phyloP scores from a whole-genome alignment of 2,888 invertebrate genomes.

The Hemaris fuciformis region DNA sequence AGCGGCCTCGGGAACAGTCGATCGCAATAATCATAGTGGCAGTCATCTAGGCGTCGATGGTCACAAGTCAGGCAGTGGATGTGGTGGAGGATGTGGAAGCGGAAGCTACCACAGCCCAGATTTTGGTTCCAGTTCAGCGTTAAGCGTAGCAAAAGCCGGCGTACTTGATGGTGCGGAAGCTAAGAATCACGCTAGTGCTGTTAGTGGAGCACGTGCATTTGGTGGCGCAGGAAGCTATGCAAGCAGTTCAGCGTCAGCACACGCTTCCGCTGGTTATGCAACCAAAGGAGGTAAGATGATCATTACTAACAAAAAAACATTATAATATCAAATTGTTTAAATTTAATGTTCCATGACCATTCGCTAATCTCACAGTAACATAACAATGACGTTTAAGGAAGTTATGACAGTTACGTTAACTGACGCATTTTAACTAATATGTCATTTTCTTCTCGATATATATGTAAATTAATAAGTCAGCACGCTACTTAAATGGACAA shows the following conservation, averaged over 20 bases:
- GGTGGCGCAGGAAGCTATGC: slow-evolving; percentile 51
- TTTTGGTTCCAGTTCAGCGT: not conserved
- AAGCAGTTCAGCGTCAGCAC: slow-evolving; percentile 63
- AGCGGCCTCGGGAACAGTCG: slow-evolving; percentile 35
- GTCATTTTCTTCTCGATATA: too few relatives aligned
- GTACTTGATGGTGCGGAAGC: slow-evolving; percentile 25
- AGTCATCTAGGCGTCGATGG: slow-evolving; percentile 24
- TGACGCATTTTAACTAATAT: too few relatives aligned
- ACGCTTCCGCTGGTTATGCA: slow-evolving; percentile 56
- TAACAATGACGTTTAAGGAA: too few relatives aligned
- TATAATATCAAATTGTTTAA: not conserved
- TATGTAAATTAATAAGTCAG: too few relatives aligned
- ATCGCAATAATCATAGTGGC: slow-evolving; percentile 27
- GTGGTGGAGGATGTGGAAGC: slow-evolving; percentile 43
- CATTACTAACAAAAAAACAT: not conserved
- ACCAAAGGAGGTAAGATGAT: slow-evolving; percentile 59
- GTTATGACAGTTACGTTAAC: too few relatives aligned
- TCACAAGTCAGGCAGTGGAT: slow-evolving; percentile 37
- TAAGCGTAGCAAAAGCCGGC: slow-evolving; percentile 5
- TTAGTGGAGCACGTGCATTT: slow-evolving; percentile 33
- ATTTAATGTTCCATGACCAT: not conserved
- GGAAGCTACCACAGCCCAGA: slow-evolving; percentile 10
- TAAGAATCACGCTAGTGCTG: slow-evolving; percentile 49
- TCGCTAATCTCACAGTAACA: too few relatives aligned
- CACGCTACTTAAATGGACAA: not conserved